phyloP scores from a whole-genome alignment of 2,797 vertebrate species.

The Liparis tanakae region DNA sequence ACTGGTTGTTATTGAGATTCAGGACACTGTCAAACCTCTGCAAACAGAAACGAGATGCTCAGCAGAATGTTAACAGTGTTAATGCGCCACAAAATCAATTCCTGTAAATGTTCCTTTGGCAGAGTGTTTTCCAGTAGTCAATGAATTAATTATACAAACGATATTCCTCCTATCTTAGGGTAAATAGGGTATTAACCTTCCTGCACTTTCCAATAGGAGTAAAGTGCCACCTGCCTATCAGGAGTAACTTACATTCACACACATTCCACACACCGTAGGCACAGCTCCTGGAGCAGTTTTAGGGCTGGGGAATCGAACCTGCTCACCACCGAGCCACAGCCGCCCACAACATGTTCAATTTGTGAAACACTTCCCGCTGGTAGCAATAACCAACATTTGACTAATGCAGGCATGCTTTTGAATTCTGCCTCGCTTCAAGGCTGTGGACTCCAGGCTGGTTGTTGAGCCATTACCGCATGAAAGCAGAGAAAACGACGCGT shows the following conservation, averaged over 20 bases:
- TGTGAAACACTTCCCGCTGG: constrained; percentile 10
- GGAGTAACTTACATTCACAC: no score
- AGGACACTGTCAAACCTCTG: constrained; percentile 39
- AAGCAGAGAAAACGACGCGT: constrained; percentile 20
- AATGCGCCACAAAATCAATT: constrained; percentile 46
- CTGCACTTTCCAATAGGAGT: not conserved
- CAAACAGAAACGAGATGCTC: constrained; percentile 47
- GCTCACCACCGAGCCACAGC: no score
- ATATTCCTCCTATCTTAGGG: constrained; percentile 21
- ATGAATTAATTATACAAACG: constrained; percentile 52
- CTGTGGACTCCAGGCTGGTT: constrained; percentile 21
- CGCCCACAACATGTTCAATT: constrained; percentile 7
- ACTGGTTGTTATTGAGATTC: constrained; percentile 54
- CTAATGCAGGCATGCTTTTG: constrained; percentile 13
- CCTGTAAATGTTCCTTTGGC: constrained; percentile 37
- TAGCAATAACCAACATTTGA: constrained; percentile 5
- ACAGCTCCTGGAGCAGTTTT: no score
- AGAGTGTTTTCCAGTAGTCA: constrained; percentile 30
- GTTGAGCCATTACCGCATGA: constrained; percentile 34
- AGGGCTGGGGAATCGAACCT: no score
- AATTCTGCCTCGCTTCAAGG: constrained; percentile 24
- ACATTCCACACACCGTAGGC: no score
- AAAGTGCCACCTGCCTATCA: no score
- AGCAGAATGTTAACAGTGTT: constrained; percentile 57
- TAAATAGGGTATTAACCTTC: constrained; percentile 44